These are phyloP conservation scores for Xiphorhynchus erythropygius DNA, from an alignment of 2,797 vertebrate species.

Conservation along the genomic window DNA sequence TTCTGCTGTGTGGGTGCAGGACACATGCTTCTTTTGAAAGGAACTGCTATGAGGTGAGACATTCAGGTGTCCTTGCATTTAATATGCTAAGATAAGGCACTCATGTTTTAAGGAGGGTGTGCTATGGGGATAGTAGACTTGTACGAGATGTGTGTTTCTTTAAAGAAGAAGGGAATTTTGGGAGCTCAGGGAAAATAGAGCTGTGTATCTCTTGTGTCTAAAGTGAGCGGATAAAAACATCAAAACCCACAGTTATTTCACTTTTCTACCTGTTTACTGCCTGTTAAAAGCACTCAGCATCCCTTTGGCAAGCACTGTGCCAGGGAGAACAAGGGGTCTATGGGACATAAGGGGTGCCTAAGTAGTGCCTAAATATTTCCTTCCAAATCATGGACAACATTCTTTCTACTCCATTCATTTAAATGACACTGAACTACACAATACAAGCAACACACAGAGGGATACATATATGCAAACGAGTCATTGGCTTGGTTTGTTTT, in stretches of 20 bases:
- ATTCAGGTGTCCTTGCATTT: neutral
- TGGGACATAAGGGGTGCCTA: neutral
- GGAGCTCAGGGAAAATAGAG: neutral
- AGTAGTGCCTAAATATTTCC: neutral
- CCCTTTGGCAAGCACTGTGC: neutral
- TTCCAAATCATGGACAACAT: neutral
- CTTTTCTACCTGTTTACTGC: neutral
- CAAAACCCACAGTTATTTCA: neutral
- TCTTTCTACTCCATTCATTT: neutral
- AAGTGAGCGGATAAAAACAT: neutral
- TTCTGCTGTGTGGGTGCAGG: neutral
- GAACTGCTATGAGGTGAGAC: neutral
- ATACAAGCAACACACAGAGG: accelerated
- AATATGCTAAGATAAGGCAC: neutral
- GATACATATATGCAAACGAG: neutral
- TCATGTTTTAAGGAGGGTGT: neutral
- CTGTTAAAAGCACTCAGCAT: neutral
- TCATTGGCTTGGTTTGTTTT: neutral
- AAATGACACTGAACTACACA: neutral
- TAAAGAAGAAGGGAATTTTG: neutral
- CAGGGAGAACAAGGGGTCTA: neutral
- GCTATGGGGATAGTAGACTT: neutral
- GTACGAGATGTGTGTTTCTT: neutral
- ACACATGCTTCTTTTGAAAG: neutral
- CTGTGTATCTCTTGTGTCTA: neutral